Base-by-base conservation (phyloP, 2,888 invertebrate species). In the Philopedon plagiatum region DNA sequence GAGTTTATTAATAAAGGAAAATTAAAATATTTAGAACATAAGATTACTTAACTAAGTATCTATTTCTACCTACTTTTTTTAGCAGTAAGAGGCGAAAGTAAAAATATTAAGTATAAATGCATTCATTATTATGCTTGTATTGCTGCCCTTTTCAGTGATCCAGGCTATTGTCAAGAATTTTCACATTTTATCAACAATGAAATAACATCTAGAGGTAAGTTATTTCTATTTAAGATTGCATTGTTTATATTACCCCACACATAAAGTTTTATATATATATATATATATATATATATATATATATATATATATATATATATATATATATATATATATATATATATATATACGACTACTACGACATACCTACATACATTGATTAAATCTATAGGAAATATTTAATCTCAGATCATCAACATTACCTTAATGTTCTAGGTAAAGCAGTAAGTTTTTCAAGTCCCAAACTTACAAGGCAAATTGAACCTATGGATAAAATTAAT, bases 61-160 rank as follows among this genome's bases (percentile, higher is more conserved):
- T n/a, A 5, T 51, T 21, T 15, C n/a, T 37, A 18, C 8, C 9
- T 13, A 32, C n/a, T 61, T 60, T 39, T 72, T 78, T 72, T 49
- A 76, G 72, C 26, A 19, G 18, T 46, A 32, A 61, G 46, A 37
- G 65, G 72, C 41, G 68, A 73, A 69, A 64, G 72, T 8, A 61
- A 62, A 39, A 75, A 70, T 41, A 70, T 66, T 26, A 76, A 72
- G 57, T 70, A 77, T 34, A 86, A 87, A 77, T 93, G 93, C 84
- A 87, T 92, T 44, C 93, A 93, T 83, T 92, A 90, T 83, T 92
- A 91, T 83, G 90, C 91, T 7, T 92, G 92, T 80, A 86, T 92
- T 51, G 91, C 91, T 84, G 91, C 92, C 44, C 91, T 93, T 84
- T 90, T 90, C 23, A 90, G 91, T 81, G 90, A 91, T 82, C 85